A percentile compares a stretch with the other conserved stretches of the same genome.
Evolutionary conservation across 2,888 invertebrate genomes (phyloP).

Genomic region (Phytoseiulus persimilis): DNA sequence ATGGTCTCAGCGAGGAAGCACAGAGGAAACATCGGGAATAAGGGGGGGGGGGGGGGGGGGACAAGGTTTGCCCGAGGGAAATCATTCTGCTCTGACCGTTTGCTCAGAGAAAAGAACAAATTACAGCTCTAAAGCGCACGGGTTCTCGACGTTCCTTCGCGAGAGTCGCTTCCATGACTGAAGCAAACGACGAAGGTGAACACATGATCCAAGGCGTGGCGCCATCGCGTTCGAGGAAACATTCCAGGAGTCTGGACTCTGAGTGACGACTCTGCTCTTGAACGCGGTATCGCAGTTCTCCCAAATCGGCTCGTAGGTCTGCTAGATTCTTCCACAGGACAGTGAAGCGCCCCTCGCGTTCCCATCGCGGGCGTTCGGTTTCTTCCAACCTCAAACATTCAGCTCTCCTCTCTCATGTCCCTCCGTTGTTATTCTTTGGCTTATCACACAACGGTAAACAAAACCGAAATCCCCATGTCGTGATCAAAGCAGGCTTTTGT

Average conservation of each 20-base stretch:
- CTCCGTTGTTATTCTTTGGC: background rate
- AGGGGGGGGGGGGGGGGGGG: too few species aligned
- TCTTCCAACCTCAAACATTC: background rate
- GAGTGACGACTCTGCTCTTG: too few species aligned
- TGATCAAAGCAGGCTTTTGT: background rate
- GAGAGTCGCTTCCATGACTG: too few species aligned
- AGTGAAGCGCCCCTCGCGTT: too few species aligned
- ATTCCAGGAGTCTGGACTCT: too few species aligned
- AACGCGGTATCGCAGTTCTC: too few species aligned
- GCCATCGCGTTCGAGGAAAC: too few species aligned
- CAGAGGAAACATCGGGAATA: background rate
- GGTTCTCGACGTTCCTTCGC: background rate
- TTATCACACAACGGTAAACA: background rate
- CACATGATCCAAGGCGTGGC: too few species aligned
- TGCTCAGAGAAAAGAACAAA: background rate
- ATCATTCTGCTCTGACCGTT: background rate
- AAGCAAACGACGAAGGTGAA: too few species aligned
- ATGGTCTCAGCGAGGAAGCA: background rate
- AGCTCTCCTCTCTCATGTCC: background rate
- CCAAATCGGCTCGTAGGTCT: too few species aligned
- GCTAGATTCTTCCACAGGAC: too few species aligned
- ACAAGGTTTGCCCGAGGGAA: background rate
- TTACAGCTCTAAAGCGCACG: background rate
- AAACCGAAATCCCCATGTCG: constrained; percentile 5
- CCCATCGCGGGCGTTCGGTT: too few species aligned